Percentiles rank a stretch among this genome's conserved stretches.
Evolutionary conservation across 2,888 invertebrate genomes (phyloP).

Genomic region (Cryptophagus acutangulus): DNA sequence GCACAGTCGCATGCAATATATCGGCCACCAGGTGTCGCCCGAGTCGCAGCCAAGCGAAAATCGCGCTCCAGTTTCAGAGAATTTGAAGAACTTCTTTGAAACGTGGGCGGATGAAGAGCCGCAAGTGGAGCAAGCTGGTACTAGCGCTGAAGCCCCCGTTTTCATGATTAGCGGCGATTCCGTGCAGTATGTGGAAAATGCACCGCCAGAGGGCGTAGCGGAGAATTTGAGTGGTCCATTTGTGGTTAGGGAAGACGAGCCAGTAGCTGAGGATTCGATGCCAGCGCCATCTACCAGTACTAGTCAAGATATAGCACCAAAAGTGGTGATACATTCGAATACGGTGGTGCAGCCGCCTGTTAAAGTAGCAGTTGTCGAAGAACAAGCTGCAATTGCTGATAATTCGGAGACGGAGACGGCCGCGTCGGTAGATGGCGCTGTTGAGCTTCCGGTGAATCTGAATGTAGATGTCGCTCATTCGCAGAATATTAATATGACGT

Average conservation of each 20-base stretch:
- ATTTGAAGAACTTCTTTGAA: slow-evolving; percentile 42
- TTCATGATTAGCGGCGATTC: slow-evolving; percentile 37
- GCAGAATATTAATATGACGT: background rate
- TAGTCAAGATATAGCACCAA: slow-evolving; percentile 15
- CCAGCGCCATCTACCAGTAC: no score
- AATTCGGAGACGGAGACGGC: no score
- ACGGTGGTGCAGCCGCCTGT: slow-evolving; percentile 22
- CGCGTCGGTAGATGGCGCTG: no score
- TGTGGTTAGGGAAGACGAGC: background rate
- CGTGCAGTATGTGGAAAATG: slow-evolving; percentile 35
- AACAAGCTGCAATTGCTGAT: no score
- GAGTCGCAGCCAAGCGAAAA: slow-evolving; percentile 27
- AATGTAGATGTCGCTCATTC: no score
- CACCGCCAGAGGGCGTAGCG: slow-evolving; percentile 10
- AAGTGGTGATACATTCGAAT: slow-evolving; percentile 31
- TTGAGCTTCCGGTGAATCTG: no score
- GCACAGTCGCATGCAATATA: slow-evolving; percentile 28
- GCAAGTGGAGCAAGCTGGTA: slow-evolving; percentile 26
- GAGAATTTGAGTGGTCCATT: background rate
- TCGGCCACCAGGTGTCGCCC: slow-evolving; percentile 30
- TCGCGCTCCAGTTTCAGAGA: slow-evolving; percentile 32
- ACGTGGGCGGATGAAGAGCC: slow-evolving; percentile 44
- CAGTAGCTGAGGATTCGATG: background rate
- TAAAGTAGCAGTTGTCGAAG: no score
- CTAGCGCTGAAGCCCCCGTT: slow-evolving; percentile 28